phyloP scores from a whole-genome alignment of 2,113 vertebrate genomes.

The Osmerus eperlanus region DNA sequence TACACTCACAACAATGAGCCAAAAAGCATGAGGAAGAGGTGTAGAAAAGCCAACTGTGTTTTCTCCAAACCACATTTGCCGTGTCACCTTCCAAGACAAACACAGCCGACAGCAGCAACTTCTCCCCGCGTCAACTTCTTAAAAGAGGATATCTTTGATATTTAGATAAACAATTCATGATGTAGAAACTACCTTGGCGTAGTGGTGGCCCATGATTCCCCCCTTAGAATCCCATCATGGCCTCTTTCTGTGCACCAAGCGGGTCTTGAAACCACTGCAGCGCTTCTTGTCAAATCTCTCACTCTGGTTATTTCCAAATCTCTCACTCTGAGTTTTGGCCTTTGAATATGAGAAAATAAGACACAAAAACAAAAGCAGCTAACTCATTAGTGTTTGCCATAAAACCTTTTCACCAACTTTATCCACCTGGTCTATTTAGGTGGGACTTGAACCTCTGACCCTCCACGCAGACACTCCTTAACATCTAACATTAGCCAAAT shows the following conservation, averaged over 20 bases:
- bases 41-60: constrained; percentile 37
- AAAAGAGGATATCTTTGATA: constrained; percentile 65
- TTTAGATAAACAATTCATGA: constrained; percentile 69
- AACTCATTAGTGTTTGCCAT: too few relatives aligned
- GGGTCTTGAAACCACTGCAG: constrained; percentile 17
- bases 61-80: constrained; percentile 70
- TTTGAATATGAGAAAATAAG: constrained; percentile 12
- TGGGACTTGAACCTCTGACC: too few relatives aligned
- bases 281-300: constrained; percentile 46
- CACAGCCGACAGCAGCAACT: constrained; percentile 53
- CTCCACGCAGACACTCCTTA: too few relatives aligned
- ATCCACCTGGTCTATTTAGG: too few relatives aligned
- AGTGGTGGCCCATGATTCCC: constrained; percentile 44
- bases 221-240: constrained; percentile 52
- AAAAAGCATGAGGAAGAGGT: constrained; percentile 44
- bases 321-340: constrained; percentile 22
- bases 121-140: constrained; percentile 61
- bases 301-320: constrained; percentile 5
- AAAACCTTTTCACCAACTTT: too few relatives aligned
- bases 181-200: constrained; percentile 66
- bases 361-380: too few relatives aligned
- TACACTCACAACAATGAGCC: background rate
- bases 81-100: constrained; percentile 59
- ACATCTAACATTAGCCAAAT: too few relatives aligned
- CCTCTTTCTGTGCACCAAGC: constrained; percentile 22